phyloP scores from a whole-genome alignment of 2,797 vertebrate species.

The Neosalanx taihuensis region DNA sequence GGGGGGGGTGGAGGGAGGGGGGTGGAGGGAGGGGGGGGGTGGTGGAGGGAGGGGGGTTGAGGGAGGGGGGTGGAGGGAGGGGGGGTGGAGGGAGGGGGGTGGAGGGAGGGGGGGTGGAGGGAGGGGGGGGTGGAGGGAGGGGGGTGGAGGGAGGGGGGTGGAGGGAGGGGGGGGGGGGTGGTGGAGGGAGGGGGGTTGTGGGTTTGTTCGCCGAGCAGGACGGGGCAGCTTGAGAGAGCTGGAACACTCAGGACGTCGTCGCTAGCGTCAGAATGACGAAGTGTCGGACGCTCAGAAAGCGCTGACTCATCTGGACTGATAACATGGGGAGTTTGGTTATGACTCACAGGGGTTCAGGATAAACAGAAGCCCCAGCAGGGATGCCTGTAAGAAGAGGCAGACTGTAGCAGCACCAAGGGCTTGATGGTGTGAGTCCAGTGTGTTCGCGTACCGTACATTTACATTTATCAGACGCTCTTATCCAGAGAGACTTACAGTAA shows the following conservation, averaged over 20 bases:
- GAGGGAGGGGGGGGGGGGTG: too few species aligned
- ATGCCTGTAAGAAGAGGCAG: slow-evolving; percentile 49
- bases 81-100: too few species aligned
- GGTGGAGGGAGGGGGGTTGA: too few species aligned
- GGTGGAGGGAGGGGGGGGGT: too few species aligned
- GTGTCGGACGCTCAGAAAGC: slow-evolving; percentile 40
- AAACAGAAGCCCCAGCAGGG: background rate
- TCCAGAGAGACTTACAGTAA: too few species aligned
- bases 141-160: too few species aligned
- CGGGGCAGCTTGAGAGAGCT: background rate
- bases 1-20: slow-evolving; percentile 28
- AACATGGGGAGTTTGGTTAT: slow-evolving; percentile 50
- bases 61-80: too few species aligned
- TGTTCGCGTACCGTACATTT: background rate
- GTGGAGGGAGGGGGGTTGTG: too few species aligned
- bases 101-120: too few species aligned
- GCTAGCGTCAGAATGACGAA: slow-evolving; percentile 29
- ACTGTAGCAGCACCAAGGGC: too few species aligned
- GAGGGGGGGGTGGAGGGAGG: too few species aligned
- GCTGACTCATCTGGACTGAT: slow-evolving; percentile 48
- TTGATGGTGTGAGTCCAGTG: too few species aligned
- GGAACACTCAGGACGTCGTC: slow-evolving; percentile 29
- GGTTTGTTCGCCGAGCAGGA: slow-evolving; percentile 23
- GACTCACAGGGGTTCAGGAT: slow-evolving; percentile 39
- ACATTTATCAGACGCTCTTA: background rate